Percentiles rank a stretch among this genome's conserved stretches.
phyloP scores from a whole-genome alignment of 2,113 vertebrate species.

The Micromys minutus region DNA sequence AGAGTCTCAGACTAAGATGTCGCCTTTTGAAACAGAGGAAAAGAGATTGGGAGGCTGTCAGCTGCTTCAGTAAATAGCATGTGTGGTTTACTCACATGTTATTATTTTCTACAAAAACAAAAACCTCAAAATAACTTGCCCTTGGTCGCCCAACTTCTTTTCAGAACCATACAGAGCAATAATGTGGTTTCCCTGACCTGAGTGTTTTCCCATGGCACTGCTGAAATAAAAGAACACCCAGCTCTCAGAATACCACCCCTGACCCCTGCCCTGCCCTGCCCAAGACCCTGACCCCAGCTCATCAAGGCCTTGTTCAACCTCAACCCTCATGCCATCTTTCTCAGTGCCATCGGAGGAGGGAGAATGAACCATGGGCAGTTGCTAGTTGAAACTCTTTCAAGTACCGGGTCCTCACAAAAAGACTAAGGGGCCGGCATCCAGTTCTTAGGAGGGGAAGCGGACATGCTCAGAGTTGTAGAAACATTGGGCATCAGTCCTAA shows the following conservation, averaged over 20 bases:
- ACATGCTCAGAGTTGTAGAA: background rate
- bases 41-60: background rate
- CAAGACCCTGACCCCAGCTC: background rate
- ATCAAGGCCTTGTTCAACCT: background rate
- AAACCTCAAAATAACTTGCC: background rate
- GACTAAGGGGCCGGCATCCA: background rate
- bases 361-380: background rate
- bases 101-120: background rate
- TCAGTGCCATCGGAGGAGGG: background rate
- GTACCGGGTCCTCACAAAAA: background rate
- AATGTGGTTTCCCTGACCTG: background rate
- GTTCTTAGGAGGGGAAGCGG: background rate
- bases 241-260: background rate
- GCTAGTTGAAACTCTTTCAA: background rate
- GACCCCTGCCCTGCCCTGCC: too few species aligned
- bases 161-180: background rate
- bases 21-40: background rate
- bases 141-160: background rate
- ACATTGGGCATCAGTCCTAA: background rate
- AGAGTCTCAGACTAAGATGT: background rate
- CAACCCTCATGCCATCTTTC: background rate
- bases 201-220: background rate
- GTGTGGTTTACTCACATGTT: background rate
- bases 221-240: background rate
- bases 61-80: background rate